Evolutionary conservation across 2,888 invertebrate species (phyloP).

Genomic region (Masnerella sp.): DNA sequence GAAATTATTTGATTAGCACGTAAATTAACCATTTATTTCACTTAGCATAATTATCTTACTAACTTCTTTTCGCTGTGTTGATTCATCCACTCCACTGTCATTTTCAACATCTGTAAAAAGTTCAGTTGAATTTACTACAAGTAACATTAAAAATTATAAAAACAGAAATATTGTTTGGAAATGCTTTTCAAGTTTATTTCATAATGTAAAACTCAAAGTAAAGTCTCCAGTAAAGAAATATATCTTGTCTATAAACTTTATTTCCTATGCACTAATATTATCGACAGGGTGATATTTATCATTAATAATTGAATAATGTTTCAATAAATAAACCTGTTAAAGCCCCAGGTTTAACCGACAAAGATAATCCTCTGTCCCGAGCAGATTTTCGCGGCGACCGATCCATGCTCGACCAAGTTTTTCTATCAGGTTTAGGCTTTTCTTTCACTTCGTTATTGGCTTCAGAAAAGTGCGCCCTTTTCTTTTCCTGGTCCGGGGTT

Average conservation of each 20-base stretch:
- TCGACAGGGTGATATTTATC: slow-evolving; percentile 2
- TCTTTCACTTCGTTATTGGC: slow-evolving; percentile 31
- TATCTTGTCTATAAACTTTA: no score
- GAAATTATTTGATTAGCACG: neutral
- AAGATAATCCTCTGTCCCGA: slow-evolving; percentile 25
- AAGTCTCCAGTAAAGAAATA: no score
- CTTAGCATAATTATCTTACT: slow-evolving; percentile 75
- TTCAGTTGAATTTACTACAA: neutral
- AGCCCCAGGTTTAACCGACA: slow-evolving; percentile 37
- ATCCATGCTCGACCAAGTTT: slow-evolving; percentile 41
- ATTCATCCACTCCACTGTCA: slow-evolving; percentile 90
- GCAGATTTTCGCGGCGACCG: slow-evolving; percentile 37
- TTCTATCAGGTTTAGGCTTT: slow-evolving; percentile 38
- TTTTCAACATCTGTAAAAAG: slow-evolving; percentile 88
- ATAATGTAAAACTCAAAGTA: slow-evolving; percentile 21
- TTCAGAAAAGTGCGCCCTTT: slow-evolving; percentile 61
- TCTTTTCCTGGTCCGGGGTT: slow-evolving; percentile 57
- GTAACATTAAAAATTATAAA: neutral
- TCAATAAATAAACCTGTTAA: slow-evolving; percentile 11
- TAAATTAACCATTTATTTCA: neutral
- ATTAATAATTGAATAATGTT: neutral
- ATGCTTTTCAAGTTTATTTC: neutral
- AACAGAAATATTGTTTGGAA: no score
- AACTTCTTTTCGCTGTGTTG: slow-evolving; percentile 87
- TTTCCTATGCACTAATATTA: no score